These are phyloP conservation scores for Gryllus bimaculatus DNA, from an alignment of 1,140 invertebrate genomes.

Conservation along the genomic window DNA sequence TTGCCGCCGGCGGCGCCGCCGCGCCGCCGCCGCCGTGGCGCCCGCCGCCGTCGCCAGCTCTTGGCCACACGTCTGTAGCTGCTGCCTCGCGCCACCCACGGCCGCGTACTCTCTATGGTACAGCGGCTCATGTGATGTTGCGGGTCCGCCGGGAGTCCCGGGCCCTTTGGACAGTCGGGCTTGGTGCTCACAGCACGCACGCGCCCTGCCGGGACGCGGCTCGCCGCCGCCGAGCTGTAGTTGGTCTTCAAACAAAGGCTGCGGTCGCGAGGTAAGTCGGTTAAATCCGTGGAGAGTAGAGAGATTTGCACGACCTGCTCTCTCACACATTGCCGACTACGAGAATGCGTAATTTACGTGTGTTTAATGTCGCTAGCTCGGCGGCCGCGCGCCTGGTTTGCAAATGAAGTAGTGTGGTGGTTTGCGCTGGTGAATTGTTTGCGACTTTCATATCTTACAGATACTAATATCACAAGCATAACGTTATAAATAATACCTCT, in stretches of 20 bases:
- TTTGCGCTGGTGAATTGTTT: too few relatives aligned
- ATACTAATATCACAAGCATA: too few relatives aligned
- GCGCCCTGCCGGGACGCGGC: too few relatives aligned
- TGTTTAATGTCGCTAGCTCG: too few relatives aligned
- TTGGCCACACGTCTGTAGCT: slow-evolving; percentile 60
- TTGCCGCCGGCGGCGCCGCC: slow-evolving; percentile 22
- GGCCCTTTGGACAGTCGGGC: slow-evolving; percentile 31
- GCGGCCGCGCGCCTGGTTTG: too few relatives aligned
- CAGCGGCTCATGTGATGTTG: slow-evolving; percentile 39
- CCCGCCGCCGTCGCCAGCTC: slow-evolving; percentile 45
- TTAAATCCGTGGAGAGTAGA: slow-evolving; percentile 65
- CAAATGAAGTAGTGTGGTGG: too few relatives aligned
- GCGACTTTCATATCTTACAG: too few relatives aligned
- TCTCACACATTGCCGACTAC: too few relatives aligned
- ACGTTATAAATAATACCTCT: too few relatives aligned
- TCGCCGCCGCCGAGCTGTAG: slow-evolving; percentile 35
- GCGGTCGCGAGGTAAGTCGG: slow-evolving; percentile 65
- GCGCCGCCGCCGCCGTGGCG: slow-evolving; percentile 50
- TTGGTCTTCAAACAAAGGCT: slow-evolving; percentile 52
- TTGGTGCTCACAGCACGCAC: too few relatives aligned
- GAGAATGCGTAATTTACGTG: too few relatives aligned
- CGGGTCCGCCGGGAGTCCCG: slow-evolving; percentile 26
- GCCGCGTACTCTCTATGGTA: slow-evolving; percentile 59
- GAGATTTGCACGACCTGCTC: too few relatives aligned
- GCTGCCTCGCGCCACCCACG: slow-evolving; percentile 44